phyloP scores from a whole-genome alignment of 2,797 vertebrate species.

The Sphenodon punctatus region DNA sequence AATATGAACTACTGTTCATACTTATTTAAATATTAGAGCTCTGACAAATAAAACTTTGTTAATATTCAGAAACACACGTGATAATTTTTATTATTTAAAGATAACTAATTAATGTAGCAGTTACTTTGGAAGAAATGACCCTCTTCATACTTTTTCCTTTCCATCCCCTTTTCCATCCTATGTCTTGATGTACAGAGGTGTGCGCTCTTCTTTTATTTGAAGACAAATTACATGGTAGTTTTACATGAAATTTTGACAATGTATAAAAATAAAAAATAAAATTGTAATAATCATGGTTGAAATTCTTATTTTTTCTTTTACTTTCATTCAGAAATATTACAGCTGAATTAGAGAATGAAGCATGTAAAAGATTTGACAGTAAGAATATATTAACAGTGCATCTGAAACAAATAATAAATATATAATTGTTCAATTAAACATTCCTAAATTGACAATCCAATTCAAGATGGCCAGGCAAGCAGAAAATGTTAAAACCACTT shows the following conservation, averaged over 20 bases:
- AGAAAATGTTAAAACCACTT: background rate
- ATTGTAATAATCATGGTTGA: slow-evolving; percentile 48
- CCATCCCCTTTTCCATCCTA: slow-evolving; percentile 41
- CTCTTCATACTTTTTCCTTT: slow-evolving; percentile 52
- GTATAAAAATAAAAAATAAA: slow-evolving; percentile 59
- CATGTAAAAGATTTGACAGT: background rate
- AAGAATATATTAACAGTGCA: background rate
- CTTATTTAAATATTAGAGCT: slow-evolving; percentile 11
- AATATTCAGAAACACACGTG: slow-evolving; percentile 14
- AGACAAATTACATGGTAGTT: slow-evolving; percentile 36
- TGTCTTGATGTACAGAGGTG: slow-evolving; percentile 21
- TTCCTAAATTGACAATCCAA: background rate
- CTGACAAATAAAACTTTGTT: slow-evolving; percentile 31
- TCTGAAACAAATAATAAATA: background rate
- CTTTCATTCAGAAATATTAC: slow-evolving; percentile 16
- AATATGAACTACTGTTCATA: slow-evolving; percentile 7
- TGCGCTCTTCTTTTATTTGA: slow-evolving; percentile 36
- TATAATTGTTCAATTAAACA: background rate
- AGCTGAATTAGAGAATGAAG: slow-evolving; percentile 14
- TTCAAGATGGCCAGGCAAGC: background rate
- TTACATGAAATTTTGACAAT: slow-evolving; percentile 27
- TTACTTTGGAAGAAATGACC: slow-evolving; percentile 29
- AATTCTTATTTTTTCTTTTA: slow-evolving; percentile 68
- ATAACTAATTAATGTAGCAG: slow-evolving; percentile 19
- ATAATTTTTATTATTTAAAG: slow-evolving; percentile 6